Evolutionary conservation across 2,113 vertebrate species (phyloP).

Genomic region (Ovibos moschatus): DNA sequence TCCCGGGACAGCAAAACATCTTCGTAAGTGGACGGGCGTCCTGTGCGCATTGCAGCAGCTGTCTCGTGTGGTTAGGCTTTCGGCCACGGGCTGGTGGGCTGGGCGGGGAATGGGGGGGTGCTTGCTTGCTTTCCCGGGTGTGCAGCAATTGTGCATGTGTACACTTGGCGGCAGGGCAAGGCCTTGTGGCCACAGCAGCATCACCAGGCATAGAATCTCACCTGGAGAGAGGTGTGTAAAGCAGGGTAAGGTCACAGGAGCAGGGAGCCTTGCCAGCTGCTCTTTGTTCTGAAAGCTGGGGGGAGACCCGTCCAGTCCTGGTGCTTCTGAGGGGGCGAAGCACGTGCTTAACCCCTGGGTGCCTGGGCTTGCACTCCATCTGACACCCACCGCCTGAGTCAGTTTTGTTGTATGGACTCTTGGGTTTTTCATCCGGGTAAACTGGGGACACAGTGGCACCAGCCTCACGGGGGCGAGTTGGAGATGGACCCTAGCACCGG

Average conservation of each 20-base stretch:
- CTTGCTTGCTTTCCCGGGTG: background rate
- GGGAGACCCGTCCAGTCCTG: accelerated
- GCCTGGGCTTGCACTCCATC: background rate
- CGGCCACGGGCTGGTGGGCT: accelerated
- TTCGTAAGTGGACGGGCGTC: constrained; percentile 85
- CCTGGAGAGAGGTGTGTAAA: accelerated
- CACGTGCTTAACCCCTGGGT: accelerated
- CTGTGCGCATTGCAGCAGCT: accelerated
- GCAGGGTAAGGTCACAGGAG: background rate
- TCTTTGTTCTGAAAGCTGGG: background rate
- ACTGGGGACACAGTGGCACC: accelerated
- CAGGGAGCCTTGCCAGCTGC: accelerated
- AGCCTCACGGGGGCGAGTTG: accelerated
- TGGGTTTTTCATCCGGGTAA: background rate
- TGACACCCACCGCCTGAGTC: accelerated
- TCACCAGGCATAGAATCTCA: accelerated
- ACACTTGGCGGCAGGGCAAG: accelerated
- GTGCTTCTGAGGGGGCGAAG: background rate
- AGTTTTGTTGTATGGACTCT: background rate
- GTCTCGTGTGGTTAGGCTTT: accelerated
- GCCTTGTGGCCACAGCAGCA: background rate
- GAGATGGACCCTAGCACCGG: accelerated
- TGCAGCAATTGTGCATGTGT: accelerated
- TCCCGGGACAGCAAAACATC: constrained; percentile 97
- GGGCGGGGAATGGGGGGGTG: background rate